Base-by-base conservation (phyloP, 2,888 invertebrate genomes). In the Corbicula japonica region DNA sequence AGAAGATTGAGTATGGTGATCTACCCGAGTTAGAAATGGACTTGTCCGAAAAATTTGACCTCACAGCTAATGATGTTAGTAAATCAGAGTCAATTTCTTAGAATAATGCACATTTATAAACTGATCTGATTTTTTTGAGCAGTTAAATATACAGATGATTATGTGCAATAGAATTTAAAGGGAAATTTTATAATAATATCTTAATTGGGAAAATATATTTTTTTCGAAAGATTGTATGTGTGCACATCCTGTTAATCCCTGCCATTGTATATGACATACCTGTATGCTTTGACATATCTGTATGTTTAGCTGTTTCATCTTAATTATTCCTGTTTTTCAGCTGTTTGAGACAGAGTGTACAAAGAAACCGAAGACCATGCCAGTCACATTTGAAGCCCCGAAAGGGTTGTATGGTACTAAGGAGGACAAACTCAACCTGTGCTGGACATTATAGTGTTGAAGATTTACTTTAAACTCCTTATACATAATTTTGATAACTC, bases 281-380 rank as follows among this genome's bases (percentile, higher is more conserved):
- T 8, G 41, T 12, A 38, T 15, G 18, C 10, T 38, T 38, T 38
- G 10, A 38, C 10, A 12, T 38, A 28, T 26, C 15, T 52, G 15
- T 28, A 10, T 52, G 26, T 52, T 4, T 26, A 12, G 6, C 21
- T 26, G 28, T 52, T 26, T 23, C 8, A 4, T 23, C 12, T 46
- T 8, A 61, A 12, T 38, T 15, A 48, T 10, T 26, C 12, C 32
- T 65, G 26, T n/a, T 65, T 92, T 93, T 15, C 94, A 96, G 95
- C 94, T 97, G 34, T 97, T 97, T 90, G 96, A 97, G 88, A 95
- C 95, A 58, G 97, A 97, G 93, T 94, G 96, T 26, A 96, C 96
- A 89, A 96, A 96, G 90, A 95, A 96, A 82, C 95, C 96, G 86
- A 96, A 96, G 91, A 95, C 96, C 32, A 96, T 96, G 82, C 96